Conservation (phyloP, 2,113 vertebrate species). For the Rhinogobius similis region DNA sequence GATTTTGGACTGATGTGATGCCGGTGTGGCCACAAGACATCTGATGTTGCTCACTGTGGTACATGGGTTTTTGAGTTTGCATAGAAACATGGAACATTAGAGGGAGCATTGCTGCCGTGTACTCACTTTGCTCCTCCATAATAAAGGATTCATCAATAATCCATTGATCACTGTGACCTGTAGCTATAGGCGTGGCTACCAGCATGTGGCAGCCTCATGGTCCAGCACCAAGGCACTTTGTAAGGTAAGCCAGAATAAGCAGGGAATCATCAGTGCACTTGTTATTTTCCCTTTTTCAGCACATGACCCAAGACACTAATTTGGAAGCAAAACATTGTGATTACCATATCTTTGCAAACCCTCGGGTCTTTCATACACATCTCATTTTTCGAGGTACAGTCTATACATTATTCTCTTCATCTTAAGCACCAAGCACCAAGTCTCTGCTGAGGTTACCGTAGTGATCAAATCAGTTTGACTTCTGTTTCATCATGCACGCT, state of each 20-base stretch:
- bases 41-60: too few relatives aligned
- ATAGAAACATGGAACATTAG: too few relatives aligned
- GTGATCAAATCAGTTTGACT: constrained; percentile 61
- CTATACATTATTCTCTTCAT: constrained; percentile 61
- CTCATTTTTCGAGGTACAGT: constrained; percentile 52
- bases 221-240: too few relatives aligned
- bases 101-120: too few relatives aligned
- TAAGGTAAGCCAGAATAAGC: not conserved
- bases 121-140: too few relatives aligned
- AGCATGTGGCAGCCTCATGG: too few relatives aligned
- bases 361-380: constrained; percentile 30
- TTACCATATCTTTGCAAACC: constrained; percentile 48
- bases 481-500: constrained; percentile 33
- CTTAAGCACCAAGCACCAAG: constrained; percentile 15
- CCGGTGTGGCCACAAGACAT: too few relatives aligned
- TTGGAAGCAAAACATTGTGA: constrained; percentile 38
- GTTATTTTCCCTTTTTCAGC: constrained; percentile 20
- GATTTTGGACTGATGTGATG: too few relatives aligned
- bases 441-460: constrained; percentile 11
- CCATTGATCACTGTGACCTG: too few relatives aligned
- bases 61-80: too few relatives aligned
- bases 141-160: too few relatives aligned
- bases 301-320: constrained; percentile 25
- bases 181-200: too few relatives aligned
- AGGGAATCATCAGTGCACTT: not conserved